A percentile compares a stretch with the other conserved stretches of the same genome.
Evolutionary conservation across 1,140 invertebrate species (phyloP).

Genomic region (Microplitis demolitor): DNA sequence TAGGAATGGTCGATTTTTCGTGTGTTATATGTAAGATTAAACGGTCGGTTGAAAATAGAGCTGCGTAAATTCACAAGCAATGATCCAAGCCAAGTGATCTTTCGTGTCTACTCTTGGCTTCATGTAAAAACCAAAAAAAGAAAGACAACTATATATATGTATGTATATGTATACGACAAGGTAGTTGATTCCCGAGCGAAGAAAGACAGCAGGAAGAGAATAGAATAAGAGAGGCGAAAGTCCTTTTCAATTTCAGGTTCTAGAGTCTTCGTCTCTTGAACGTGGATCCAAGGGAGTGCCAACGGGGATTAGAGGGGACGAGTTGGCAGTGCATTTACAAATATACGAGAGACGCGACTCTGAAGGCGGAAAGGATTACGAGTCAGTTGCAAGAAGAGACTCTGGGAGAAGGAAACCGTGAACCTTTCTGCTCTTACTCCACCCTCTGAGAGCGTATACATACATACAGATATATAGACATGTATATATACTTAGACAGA

Average conservation of each 20-base stretch:
- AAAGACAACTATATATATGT: neutral
- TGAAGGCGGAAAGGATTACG: conserved; percentile 1
- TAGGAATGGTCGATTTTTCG: no score
- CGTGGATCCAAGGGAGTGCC: neutral
- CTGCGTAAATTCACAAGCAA: no score
- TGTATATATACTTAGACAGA: no score
- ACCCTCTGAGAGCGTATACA: neutral
- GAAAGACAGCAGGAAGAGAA: neutral
- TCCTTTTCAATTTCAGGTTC: neutral
- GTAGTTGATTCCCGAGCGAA: neutral
- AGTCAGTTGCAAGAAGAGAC: neutral
- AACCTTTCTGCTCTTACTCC: neutral
- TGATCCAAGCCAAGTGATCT: no score
- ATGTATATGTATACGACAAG: neutral
- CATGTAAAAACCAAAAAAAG: neutral
- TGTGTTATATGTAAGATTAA: no score
- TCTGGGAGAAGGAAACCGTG: neutral
- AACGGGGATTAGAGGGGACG: neutral
- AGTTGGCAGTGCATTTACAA: conserved; percentile 1
- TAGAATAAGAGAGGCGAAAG: neutral
- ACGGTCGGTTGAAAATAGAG: no score
- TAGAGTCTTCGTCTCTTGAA: neutral
- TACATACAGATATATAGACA: no score
- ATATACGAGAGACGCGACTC: conserved; percentile 2
- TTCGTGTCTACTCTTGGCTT: no score